phyloP scores from a whole-genome alignment of 2,113 vertebrate species.

The Rhynchomys soricoides region DNA sequence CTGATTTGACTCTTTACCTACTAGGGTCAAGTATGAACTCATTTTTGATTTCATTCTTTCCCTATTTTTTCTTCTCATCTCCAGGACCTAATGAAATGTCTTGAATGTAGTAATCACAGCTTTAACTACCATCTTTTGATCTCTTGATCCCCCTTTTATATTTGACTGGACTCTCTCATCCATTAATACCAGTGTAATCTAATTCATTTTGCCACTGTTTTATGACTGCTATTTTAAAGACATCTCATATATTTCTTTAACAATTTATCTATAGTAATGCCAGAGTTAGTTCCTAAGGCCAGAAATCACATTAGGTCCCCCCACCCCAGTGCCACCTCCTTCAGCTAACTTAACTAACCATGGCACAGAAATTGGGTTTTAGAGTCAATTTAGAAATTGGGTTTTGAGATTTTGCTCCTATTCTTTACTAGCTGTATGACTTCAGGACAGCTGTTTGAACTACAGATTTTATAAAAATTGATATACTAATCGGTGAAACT shows the following conservation, averaged over 20 bases:
- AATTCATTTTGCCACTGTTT: neutral
- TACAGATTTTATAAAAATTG: neutral
- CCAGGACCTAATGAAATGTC: neutral
- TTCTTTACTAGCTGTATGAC: neutral
- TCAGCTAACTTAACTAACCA: neutral
- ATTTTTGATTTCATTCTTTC: neutral
- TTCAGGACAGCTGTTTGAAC: conserved; percentile 13
- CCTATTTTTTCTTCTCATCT: neutral
- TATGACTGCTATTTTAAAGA: neutral
- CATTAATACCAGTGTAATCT: neutral
- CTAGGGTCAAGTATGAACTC: neutral
- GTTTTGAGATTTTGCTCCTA: neutral
- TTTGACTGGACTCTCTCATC: neutral
- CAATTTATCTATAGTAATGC: neutral
- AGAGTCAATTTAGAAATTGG: neutral
- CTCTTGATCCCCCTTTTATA: neutral
- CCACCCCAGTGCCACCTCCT: rapidly evolving
- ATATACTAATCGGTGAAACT: neutral
- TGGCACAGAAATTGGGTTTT: neutral
- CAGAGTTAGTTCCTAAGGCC: neutral
- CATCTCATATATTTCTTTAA: neutral
- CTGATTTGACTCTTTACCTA: neutral
- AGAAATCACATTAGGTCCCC: neutral
- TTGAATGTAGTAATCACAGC: neutral
- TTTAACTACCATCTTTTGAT: neutral